phyloP scores from a whole-genome alignment of 2,797 vertebrate species.

The Miichthys miiuy region DNA sequence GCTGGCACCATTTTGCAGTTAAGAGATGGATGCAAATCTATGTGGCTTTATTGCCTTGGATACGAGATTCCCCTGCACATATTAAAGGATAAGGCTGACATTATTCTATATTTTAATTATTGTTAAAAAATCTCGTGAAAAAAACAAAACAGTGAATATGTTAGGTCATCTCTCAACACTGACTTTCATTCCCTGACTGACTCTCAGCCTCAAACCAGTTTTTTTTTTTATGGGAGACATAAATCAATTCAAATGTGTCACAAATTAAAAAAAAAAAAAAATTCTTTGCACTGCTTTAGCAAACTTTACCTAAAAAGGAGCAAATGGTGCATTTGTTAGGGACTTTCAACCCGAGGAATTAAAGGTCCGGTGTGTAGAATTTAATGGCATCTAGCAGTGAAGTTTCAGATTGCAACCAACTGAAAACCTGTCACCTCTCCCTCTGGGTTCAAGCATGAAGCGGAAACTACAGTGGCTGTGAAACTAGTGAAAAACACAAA shows the following conservation, averaged over 20 bases:
- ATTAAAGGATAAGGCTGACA: conserved; percentile 5
- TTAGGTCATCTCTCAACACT: no score
- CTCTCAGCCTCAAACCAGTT: background rate
- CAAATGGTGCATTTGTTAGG: background rate
- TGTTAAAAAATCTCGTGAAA: conserved; percentile 14
- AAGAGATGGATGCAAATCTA: conserved; percentile 58
- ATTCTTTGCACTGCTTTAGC: no score
- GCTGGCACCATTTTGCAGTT: background rate
- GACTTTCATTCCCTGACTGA: background rate
- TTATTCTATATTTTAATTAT: conserved; percentile 6
- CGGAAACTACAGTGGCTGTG: no score
- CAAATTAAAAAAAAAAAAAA: background rate
- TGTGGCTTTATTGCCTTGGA: conserved; percentile 48
- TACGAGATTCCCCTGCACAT: conserved; percentile 15
- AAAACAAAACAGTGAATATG: background rate
- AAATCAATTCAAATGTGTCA: background rate
- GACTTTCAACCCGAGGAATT: no score
- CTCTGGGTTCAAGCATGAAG: no score
- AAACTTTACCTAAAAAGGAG: background rate
- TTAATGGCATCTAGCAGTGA: no score
- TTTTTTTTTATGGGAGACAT: background rate
- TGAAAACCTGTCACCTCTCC: no score
- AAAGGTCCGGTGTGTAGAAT: no score
- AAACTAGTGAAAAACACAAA: no score
- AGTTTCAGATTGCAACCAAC: no score